These are phyloP conservation scores for Canis aureus DNA, from an alignment of 2,113 vertebrate species.

Conservation along the genomic window DNA sequence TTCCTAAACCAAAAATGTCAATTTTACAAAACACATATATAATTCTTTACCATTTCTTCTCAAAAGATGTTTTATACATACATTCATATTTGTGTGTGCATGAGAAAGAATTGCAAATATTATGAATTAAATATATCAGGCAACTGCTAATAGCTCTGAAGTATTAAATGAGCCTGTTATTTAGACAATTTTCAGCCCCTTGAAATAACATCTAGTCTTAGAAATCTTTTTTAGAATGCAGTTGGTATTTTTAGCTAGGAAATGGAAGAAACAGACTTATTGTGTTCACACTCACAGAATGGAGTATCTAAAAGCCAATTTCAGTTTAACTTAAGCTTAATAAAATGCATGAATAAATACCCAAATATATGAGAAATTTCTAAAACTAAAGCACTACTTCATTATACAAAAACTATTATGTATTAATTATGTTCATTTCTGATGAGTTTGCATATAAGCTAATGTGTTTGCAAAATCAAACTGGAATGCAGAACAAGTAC, in stretches of 20 bases:
- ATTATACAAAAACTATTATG: constrained; percentile 56
- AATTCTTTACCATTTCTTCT: constrained; percentile 57
- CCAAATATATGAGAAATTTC: constrained; percentile 45
- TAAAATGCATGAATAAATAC: constrained; percentile 40
- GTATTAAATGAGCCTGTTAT: neutral
- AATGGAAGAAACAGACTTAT: constrained; percentile 40
- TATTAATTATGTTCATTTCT: constrained; percentile 57
- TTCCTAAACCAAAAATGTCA: constrained; percentile 69
- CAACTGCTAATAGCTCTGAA: constrained; percentile 59
- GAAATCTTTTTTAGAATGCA: constrained; percentile 50
- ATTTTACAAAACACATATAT: constrained; percentile 39
- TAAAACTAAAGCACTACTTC: constrained; percentile 59
- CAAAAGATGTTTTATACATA: constrained; percentile 54
- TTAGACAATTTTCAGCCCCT: constrained; percentile 46
- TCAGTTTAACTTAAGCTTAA: constrained; percentile 51
- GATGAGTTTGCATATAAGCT: constrained; percentile 22
- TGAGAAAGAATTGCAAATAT: constrained; percentile 52
- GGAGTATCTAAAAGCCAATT: neutral
- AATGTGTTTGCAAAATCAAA: constrained; percentile 59
- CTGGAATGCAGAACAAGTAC: constrained; percentile 12
- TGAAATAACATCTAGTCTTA: constrained; percentile 49
- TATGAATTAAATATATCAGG: constrained; percentile 58
- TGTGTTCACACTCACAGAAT: constrained; percentile 52
- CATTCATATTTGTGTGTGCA: neutral
- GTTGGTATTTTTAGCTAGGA: constrained; percentile 37